Conservation (phyloP, 2,888 invertebrate genomes). For the Cryptophagus acutangulus region DNA sequence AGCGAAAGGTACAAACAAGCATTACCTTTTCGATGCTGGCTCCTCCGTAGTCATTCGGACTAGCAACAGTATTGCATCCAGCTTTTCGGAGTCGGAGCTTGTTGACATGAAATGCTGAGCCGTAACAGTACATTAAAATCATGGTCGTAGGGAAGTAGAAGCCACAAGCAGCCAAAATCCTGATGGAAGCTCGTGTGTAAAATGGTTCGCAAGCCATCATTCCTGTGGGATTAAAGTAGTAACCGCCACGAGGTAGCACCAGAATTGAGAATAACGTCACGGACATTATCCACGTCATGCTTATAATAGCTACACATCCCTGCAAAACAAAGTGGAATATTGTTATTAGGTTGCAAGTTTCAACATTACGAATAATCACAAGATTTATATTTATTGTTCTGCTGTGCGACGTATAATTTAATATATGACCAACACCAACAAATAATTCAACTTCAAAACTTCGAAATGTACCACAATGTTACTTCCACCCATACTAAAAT, state of each 20-base stretch:
- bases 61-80: constrained; percentile 42
- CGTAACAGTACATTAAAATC: constrained; percentile 89
- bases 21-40: constrained; percentile 54
- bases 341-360: neutral
- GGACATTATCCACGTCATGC: constrained; percentile 79
- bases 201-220: constrained; percentile 85
- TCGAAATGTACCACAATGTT: too few relatives aligned
- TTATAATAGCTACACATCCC: constrained; percentile 81
- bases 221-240: constrained; percentile 82
- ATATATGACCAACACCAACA: too few relatives aligned
- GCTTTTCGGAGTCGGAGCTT: constrained; percentile 64
- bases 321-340: constrained; percentile 47
- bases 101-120: constrained; percentile 84
- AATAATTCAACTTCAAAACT: too few relatives aligned
- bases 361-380: neutral
- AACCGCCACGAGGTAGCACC: constrained; percentile 79
- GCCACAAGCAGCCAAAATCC: constrained; percentile 79
- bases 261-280: constrained; percentile 77
- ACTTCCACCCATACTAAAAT: too few relatives aligned
- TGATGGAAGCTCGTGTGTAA: constrained; percentile 65
- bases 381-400: neutral
- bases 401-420: too few relatives aligned
- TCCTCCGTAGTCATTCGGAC: constrained; percentile 48
- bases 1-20: neutral
- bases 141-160: constrained; percentile 89